These are phyloP conservation scores for Rhinoderma darwinii DNA, from an alignment of 2,113 vertebrate genomes.

Conservation along the genomic window DNA sequence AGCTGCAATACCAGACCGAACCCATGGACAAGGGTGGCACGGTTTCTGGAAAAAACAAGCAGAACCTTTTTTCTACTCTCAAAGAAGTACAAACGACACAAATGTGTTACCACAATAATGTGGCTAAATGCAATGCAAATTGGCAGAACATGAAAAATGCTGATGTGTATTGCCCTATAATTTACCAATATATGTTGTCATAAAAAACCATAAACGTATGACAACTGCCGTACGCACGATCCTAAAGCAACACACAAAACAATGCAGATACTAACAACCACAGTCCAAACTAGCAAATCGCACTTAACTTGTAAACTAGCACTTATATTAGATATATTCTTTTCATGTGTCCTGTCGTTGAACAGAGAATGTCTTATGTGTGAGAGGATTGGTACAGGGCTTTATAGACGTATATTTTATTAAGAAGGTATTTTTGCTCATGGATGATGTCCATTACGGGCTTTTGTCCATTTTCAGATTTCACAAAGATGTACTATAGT, in stretches of 20 bases:
- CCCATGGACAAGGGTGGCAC: background rate
- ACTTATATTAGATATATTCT: background rate
- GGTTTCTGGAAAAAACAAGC: background rate
- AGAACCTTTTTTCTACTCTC: background rate
- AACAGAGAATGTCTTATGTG: background rate
- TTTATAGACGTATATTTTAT: background rate
- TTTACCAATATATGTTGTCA: background rate
- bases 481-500: background rate
- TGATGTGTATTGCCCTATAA: background rate
- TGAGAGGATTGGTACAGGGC: background rate
- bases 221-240: background rate
- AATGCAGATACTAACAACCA: too few species aligned
- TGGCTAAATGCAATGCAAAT: background rate
- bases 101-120: background rate
- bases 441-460: background rate
- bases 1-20: background rate
- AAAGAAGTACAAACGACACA: background rate
- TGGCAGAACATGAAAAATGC: background rate
- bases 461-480: background rate
- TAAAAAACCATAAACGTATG: background rate
- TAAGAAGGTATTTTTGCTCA: background rate
- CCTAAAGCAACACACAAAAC: background rate
- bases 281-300: background rate
- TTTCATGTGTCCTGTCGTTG: background rate
- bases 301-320: slow-evolving; percentile 22